Conservation (phyloP, 2,797 vertebrate genomes). For the Labeo calbasu region DNA sequence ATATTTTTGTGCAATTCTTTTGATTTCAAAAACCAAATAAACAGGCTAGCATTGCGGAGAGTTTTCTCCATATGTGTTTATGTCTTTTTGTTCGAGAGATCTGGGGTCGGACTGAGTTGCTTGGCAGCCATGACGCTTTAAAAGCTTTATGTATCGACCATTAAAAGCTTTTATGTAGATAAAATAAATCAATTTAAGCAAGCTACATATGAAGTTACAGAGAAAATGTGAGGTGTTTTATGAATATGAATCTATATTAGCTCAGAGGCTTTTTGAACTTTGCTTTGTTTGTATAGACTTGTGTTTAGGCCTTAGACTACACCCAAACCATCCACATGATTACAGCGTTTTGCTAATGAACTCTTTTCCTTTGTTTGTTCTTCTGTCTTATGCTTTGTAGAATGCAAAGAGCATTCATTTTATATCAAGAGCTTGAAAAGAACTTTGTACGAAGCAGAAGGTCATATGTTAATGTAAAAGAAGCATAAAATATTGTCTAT, state of each 20-base stretch:
- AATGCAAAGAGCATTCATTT: constrained; percentile 15
- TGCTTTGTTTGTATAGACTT: constrained; percentile 49
- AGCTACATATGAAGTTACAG: constrained; percentile 21
- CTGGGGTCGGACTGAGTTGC: constrained; percentile 33
- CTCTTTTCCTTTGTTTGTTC: constrained; percentile 26
- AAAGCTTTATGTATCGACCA: constrained; percentile 34
- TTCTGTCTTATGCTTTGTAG: constrained; percentile 3
- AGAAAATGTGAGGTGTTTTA: constrained; percentile 38
- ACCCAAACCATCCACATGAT: constrained; percentile 39
- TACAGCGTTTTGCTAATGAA: constrained; percentile 23
- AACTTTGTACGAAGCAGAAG: constrained; percentile 8
- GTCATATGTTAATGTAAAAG: not conserved
- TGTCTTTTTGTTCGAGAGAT: constrained; percentile 42
- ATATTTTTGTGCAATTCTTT: constrained; percentile 29
- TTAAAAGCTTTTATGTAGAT: constrained; percentile 45
- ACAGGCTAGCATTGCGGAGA: constrained; percentile 6
- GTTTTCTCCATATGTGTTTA: constrained; percentile 55
- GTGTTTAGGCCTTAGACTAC: constrained; percentile 42
- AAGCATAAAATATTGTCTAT: constrained; percentile 15
- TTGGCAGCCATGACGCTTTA: constrained; percentile 44
- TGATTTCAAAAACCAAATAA: constrained; percentile 42
- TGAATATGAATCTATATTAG: constrained; percentile 37
- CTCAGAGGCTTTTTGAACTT: constrained; percentile 30
- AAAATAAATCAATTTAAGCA: constrained; percentile 53
- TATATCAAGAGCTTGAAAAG: not conserved